phyloP scores from a whole-genome alignment of 2,888 invertebrate genomes.

The Baronia brevicornis region DNA sequence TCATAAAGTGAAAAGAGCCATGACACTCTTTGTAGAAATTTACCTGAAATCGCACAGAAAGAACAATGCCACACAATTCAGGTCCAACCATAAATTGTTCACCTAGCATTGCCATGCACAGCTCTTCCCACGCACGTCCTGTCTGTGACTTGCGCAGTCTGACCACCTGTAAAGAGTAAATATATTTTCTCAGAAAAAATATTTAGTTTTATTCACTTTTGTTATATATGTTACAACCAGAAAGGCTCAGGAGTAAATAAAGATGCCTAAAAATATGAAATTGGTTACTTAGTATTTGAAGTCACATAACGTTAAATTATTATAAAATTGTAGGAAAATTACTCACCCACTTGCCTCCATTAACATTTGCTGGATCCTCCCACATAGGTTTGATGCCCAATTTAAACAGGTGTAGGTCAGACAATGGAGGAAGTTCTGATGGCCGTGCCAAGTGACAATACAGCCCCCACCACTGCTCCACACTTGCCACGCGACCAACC shows the following conservation, averaged over 20 bases:
- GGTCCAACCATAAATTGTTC: conserved; percentile 99
- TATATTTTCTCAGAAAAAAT: not conserved
- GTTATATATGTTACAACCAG: too few relatives aligned
- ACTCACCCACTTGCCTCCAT: conserved; percentile 97
- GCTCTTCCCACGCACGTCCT: conserved; percentile 98
- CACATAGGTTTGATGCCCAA: conserved; percentile 99
- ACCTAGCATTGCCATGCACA: conserved; percentile 98
- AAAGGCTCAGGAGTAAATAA: too few relatives aligned
- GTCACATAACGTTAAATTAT: not conserved
- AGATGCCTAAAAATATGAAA: too few relatives aligned
- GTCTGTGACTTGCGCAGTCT: conserved; percentile 95
- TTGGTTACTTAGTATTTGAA: too few relatives aligned
- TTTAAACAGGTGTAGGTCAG: conserved; percentile 98
- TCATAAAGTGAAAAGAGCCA: too few relatives aligned
- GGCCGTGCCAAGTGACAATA: conserved; percentile 95
- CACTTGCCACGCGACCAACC: conserved; percentile 91
- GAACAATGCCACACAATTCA: conserved; percentile 98
- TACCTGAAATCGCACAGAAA: conserved; percentile 94
- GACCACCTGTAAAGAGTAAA: conserved; percentile 72
- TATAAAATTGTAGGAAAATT: not conserved
- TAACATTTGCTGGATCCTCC: conserved; percentile 97
- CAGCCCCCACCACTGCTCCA: conserved; percentile 98
- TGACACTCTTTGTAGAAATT: conserved; percentile 11
- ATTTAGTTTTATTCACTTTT: not conserved
- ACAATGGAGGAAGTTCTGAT: conserved; percentile 90